Base-by-base conservation (phyloP, 2,797 vertebrate genomes). In the Sebastes baramenuke region DNA sequence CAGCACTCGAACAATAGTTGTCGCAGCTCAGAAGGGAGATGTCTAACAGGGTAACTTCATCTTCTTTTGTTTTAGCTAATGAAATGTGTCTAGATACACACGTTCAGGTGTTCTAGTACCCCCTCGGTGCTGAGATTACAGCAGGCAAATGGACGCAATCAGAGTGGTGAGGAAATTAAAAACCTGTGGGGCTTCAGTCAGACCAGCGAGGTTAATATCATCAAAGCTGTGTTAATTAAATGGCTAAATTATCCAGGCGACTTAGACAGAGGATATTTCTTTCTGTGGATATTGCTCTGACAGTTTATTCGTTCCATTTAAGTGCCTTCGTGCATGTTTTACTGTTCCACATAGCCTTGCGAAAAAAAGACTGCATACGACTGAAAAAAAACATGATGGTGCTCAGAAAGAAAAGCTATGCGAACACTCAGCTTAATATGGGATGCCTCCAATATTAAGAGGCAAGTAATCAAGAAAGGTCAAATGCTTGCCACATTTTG, bases 151-250 rank as follows among this genome's bases (percentile, higher is more conserved):
- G 70, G 67, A 78, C 67, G 72, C 69, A 87, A 59, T 77, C 65
- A 59, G 59, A 72, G 49, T 30, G 18, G 25, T 38, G 67, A 79
- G 72, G 73, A 87, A 89, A 91, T 91, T 24, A 83, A 90, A 87
- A 86, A 81, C 68, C 83, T 79, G 58, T 75, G 61, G 73, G 38
- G 79, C 64, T 79, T 81, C 71, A 79, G 58, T 70, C 30, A 32
- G 72, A 81, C 78, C 69, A 79, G 67, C 52, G 67, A 78, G 82
- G 87, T 89, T 90, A 91, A 88, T 83, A 32, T 87, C 65, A 84
- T 86, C 77, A 88, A 81, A 80, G 78, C 79, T 82, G 77, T 54
- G 64, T 84, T 90, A 89, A 90, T 93, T 84, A 85, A 91, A 92
- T 82, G 24, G 73, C 38, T 77, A 68, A 87, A 82, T 84, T 62